Base-by-base conservation (phyloP, 1,140 invertebrate genomes). In the Nautilus pompilius region DNA sequence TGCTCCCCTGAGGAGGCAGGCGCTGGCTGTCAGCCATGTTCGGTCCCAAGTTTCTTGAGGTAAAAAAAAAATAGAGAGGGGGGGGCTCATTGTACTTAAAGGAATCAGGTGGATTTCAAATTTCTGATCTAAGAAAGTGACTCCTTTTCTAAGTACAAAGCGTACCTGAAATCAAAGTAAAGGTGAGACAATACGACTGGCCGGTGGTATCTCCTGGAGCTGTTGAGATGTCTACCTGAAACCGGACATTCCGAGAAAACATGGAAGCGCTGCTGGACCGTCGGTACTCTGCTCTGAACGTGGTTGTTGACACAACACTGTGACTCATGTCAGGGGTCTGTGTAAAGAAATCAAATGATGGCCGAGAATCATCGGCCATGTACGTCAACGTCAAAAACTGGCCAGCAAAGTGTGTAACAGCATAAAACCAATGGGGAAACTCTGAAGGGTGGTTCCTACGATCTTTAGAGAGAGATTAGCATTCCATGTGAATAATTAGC, bases 281-380 rank as follows among this genome's bases (percentile, higher is more conserved):
- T 77, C 96, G 93, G 84, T 99, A 99, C 78, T 99, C 97, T 41
- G 99, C 95, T 66, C 93, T 89, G 84, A 99, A 99, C 3, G 95
- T 96, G 87, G 96, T 96, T 33, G 96, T 95, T 68, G 93, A 96
- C n/a, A 94, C 89, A 2, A 99, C 96, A 75, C 93, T 98, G 85
- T 99, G 97, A 71, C 93, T 96, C 73, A 99, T 82, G 83, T 99
- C 97, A 17, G 95, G 91, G 87, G 98, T 98, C 95, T 98, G 83
- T 2, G 76, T 69, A 30, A 54, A 26, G 55, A 48, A 53, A 15
- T 3, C 20, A 41, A 41, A 41, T 41, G 36, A n/a, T n/a, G 36
- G 36, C n/a, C n/a, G n/a, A n/a, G n/a, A n/a, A n/a, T n/a, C n/a
- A n/a, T n/a, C n/a, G n/a, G n/a, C n/a, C n/a, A n/a, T n/a, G n/a